Percentiles rank a stretch among this genome's conserved stretches.
phyloP scores from a whole-genome alignment of 2,113 vertebrate species.

The Bubo scandiacus region DNA sequence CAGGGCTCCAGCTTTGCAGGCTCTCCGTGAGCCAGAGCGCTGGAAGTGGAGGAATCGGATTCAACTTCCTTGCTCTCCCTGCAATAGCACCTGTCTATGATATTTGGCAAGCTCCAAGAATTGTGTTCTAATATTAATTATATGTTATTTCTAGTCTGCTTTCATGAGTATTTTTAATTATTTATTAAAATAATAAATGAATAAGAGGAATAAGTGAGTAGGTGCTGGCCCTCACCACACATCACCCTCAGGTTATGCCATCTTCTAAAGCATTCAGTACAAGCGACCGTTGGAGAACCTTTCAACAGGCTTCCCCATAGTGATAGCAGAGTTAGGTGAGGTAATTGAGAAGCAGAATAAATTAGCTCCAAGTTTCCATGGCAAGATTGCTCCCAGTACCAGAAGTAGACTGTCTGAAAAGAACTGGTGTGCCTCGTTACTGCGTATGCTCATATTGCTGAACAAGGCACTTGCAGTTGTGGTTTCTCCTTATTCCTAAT shows the following conservation, averaged over 20 bases:
- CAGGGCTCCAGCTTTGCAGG: neutral
- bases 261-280: neutral
- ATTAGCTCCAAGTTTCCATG: neutral
- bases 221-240: neutral
- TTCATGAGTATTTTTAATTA: neutral
- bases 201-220: neutral
- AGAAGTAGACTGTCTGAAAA: neutral
- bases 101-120: neutral
- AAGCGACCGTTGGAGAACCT: neutral
- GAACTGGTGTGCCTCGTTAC: fast-evolving
- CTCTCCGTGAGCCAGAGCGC: neutral
- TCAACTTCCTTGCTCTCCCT: neutral
- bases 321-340: neutral
- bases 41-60: neutral
- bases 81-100: neutral
- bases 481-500: neutral
- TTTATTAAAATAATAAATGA: neutral
- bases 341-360: neutral
- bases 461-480: neutral
- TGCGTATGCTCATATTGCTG: fast-evolving
- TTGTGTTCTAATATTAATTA: neutral
- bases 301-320: neutral
- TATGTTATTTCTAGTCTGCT: neutral
- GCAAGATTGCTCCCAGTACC: neutral
- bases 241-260: neutral